These are phyloP conservation scores for Tragelaphus buxtoni DNA, from an alignment of 2,113 vertebrate species.

Conservation along the genomic window DNA sequence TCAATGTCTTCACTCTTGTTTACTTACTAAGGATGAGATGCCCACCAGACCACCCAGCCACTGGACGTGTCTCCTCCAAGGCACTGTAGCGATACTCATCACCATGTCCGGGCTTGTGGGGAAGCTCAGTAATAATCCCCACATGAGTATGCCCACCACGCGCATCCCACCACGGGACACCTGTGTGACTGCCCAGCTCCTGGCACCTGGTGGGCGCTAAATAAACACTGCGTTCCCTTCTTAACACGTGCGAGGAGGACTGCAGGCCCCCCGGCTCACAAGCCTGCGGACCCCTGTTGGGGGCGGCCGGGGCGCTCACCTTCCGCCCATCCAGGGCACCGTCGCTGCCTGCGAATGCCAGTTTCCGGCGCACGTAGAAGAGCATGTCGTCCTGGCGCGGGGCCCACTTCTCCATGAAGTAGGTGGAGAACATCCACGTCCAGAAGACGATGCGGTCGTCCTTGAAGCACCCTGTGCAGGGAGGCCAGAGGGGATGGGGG, in stretches of 20 bases:
- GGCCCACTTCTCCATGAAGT: constrained; percentile 97
- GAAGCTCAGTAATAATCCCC: rapidly evolving
- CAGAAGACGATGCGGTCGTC: constrained; percentile 99
- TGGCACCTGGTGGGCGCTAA: rapidly evolving
- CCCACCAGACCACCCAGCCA: background rate
- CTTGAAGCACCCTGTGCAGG: constrained; percentile 90
- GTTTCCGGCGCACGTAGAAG: constrained; percentile 94
- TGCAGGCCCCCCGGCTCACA: background rate
- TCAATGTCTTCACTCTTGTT: rapidly evolving
- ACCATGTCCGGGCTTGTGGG: rapidly evolving
- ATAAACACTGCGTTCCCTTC: rapidly evolving
- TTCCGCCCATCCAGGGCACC: constrained; percentile 86
- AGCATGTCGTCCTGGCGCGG: constrained; percentile 97
- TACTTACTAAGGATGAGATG: background rate
- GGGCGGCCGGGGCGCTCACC: constrained; percentile 69
- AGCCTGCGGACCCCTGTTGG: background rate
- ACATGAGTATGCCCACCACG: too few relatives aligned
- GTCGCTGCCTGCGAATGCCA: constrained; percentile 78
- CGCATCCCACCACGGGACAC: rapidly evolving
- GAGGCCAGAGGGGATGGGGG: background rate
- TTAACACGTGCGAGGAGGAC: rapidly evolving
- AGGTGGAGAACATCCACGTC: constrained; percentile 99
- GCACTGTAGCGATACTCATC: rapidly evolving
- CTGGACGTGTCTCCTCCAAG: background rate
- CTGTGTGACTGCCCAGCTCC: rapidly evolving